Conservation (phyloP, 2,113 vertebrate species). For the Hoplias malabaricus region DNA sequence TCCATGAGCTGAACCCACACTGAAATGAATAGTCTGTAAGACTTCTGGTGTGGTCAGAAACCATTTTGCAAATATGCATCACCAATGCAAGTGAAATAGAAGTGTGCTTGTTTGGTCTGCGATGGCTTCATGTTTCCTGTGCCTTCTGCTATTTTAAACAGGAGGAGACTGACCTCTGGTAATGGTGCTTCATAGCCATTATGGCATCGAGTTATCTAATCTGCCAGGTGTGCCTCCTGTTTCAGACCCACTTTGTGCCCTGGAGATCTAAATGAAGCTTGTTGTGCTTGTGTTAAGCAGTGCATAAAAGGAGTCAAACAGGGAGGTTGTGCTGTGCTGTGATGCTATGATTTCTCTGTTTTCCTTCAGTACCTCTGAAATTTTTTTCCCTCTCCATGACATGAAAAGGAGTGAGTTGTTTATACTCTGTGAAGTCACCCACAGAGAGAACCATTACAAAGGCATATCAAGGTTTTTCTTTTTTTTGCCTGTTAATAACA, state of each 20-base stretch:
- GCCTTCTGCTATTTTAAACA: background rate
- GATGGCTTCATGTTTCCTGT: background rate
- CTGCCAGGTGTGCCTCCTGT: background rate
- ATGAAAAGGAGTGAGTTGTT: slow-evolving; percentile 2
- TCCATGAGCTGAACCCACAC: slow-evolving; percentile 25
- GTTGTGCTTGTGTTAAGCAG: background rate
- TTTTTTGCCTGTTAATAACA: background rate
- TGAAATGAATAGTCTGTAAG: slow-evolving; percentile 1
- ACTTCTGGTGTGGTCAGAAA: background rate
- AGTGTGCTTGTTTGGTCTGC: background rate
- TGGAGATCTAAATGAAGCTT: background rate
- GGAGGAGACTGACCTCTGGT: background rate
- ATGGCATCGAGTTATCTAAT: background rate
- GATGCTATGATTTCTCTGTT: background rate
- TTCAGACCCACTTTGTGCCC: background rate
- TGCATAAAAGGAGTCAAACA: background rate
- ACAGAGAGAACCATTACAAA: background rate
- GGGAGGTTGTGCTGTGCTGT: background rate
- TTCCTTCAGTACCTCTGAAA: background rate
- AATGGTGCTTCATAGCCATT: background rate
- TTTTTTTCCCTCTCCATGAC: background rate
- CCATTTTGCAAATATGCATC: background rate
- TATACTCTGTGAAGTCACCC: background rate
- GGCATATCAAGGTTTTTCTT: background rate
- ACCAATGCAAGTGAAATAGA: background rate